Conservation (phyloP, 1,140 invertebrate genomes). For the Drosophila parabipectinata region DNA sequence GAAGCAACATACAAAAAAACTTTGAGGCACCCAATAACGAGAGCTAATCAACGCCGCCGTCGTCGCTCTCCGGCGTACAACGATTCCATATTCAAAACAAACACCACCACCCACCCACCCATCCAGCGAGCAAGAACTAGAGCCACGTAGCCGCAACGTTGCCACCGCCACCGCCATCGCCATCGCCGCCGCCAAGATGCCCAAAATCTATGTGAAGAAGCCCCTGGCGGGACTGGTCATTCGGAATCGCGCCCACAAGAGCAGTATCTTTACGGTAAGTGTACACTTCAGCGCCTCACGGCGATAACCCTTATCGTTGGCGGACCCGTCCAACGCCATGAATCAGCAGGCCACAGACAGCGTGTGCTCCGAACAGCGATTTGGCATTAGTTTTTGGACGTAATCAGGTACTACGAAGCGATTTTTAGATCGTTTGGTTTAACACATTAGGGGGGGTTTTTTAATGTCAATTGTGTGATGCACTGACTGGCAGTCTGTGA, state of each 20-base stretch:
- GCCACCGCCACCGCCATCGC: slow-evolving; percentile 14
- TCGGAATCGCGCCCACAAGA: slow-evolving; percentile 89
- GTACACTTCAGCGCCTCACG: not conserved
- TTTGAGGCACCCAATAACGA: slow-evolving; percentile 6
- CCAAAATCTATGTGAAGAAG: slow-evolving; percentile 83
- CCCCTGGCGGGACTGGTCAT: slow-evolving; percentile 87
- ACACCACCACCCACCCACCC: slow-evolving; percentile 1
- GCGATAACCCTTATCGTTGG: slow-evolving; percentile 23
- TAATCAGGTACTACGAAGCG: slow-evolving; percentile 7
- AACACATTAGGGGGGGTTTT: not conserved
- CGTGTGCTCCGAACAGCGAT: slow-evolving; percentile 21
- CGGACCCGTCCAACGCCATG: slow-evolving; percentile 4
- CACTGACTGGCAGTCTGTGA: no score
- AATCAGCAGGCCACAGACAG: slow-evolving; percentile 24
- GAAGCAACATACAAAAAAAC: slow-evolving; percentile 29
- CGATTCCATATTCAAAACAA: slow-evolving; percentile 21
- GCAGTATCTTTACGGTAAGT: slow-evolving; percentile 89
- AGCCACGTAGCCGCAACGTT: slow-evolving; percentile 60
- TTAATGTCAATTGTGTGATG: not conserved
- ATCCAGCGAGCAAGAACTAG: slow-evolving; percentile 20
- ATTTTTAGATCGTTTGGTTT: not conserved
- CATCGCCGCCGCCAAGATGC: slow-evolving; percentile 59
- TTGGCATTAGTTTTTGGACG: slow-evolving; percentile 38
- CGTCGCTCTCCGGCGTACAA: slow-evolving; percentile 15
- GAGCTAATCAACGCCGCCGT: slow-evolving; percentile 24